These are phyloP conservation scores for Danio tinwini DNA, from an alignment of 2,797 vertebrate species.

Conservation along the genomic window DNA sequence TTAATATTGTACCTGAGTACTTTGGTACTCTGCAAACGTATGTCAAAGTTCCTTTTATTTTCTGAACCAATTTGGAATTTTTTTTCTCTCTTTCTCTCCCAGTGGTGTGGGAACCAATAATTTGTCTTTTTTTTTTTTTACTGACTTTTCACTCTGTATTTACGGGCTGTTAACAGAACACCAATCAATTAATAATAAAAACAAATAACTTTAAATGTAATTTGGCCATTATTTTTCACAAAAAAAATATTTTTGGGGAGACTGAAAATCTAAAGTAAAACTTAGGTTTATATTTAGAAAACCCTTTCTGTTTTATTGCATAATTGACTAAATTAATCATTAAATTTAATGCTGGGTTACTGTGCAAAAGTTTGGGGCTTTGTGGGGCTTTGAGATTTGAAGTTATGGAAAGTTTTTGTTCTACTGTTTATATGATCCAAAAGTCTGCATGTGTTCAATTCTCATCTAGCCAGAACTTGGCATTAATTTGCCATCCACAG, in stretches of 20 bases:
- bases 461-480: background rate
- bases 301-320: no score
- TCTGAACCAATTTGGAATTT: background rate
- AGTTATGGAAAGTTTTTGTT: background rate
- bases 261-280: no score
- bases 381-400: background rate
- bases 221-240: no score
- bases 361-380: background rate
- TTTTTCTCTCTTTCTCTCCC: no score
- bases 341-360: no score
- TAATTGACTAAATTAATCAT: background rate
- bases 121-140: no score
- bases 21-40: background rate
- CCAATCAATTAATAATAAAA: no score
- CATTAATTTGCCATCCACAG: background rate
- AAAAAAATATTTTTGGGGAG: no score
- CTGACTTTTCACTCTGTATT: no score
- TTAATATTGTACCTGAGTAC: background rate
- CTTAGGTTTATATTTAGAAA: no score
- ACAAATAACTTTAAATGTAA: no score
- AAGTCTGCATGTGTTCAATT: background rate
- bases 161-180: no score
- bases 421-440: background rate
- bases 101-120: background rate
- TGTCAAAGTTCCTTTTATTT: background rate